Conservation (phyloP, 1,140 invertebrate species). For the Wiebesia pumilae region DNA sequence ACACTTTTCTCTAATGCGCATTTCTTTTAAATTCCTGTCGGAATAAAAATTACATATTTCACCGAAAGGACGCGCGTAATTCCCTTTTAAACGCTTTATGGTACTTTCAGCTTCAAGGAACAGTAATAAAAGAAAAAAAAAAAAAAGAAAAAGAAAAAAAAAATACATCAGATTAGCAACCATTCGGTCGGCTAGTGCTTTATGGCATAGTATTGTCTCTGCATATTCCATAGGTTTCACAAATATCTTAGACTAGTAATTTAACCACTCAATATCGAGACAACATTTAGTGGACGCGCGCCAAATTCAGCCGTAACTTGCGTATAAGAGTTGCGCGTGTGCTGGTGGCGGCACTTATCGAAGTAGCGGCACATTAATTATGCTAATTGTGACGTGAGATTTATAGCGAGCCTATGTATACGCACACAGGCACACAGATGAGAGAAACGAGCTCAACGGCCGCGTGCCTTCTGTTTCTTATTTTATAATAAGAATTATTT, state of each 20-base stretch:
- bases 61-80: no score
- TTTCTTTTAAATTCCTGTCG: no score
- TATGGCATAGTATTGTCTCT: no score
- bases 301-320: not conserved
- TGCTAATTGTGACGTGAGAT: constrained; percentile 61
- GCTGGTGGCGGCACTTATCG: not conserved
- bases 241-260: not conserved
- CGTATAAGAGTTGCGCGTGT: not conserved
- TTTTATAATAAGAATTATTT: not conserved
- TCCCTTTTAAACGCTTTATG: no score
- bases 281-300: not conserved
- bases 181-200: no score
- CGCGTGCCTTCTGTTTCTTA: not conserved
- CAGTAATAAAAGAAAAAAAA: no score
- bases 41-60: no score
- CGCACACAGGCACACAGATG: not conserved
- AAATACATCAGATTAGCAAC: no score
- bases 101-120: no score
- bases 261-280: not conserved
- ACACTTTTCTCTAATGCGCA: no score
- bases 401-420: constrained; percentile 31
- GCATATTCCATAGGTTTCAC: not conserved
- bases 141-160: no score
- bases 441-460: no score
- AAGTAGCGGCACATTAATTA: constrained; percentile 60